Conservation (phyloP, 2,113 vertebrate genomes). For the Xiphias gladius region DNA sequence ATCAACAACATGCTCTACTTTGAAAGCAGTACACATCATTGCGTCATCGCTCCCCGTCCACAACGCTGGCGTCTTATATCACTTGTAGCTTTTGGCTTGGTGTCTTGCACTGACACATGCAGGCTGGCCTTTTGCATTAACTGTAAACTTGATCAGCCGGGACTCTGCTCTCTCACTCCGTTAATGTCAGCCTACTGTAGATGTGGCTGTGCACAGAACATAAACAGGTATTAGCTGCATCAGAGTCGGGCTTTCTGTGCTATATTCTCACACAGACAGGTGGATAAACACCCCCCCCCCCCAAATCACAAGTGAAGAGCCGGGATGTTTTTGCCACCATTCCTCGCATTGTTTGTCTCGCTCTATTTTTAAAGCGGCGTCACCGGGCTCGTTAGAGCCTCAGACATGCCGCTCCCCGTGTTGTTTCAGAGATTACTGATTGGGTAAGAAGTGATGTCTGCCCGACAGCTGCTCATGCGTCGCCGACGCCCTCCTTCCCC, state of each 20-base stretch:
- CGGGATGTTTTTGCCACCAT: slow-evolving; percentile 64
- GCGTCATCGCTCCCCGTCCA: slow-evolving; percentile 6
- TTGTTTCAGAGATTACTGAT: slow-evolving; percentile 71
- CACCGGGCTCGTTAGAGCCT: slow-evolving; percentile 69
- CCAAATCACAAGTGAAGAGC: slow-evolving; percentile 21
- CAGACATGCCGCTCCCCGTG: slow-evolving; percentile 53
- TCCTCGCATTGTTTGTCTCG: slow-evolving; percentile 70
- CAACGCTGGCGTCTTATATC: background rate
- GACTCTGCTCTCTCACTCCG: background rate
- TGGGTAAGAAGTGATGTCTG: slow-evolving; percentile 39
- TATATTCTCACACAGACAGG: slow-evolving; percentile 10
- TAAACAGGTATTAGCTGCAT: slow-evolving; percentile 51
- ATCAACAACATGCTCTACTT: background rate
- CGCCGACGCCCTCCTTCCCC: background rate
- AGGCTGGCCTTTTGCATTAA: background rate
- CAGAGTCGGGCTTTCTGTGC: slow-evolving; percentile 1
- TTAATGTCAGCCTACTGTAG: slow-evolving; percentile 11
- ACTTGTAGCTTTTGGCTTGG: slow-evolving; percentile 2
- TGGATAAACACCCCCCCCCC: slow-evolving; percentile 46
- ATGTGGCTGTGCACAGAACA: slow-evolving; percentile 6
- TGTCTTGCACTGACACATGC: background rate
- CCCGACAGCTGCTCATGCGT: slow-evolving; percentile 52
- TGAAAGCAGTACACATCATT: background rate
- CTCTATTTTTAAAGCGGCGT: slow-evolving; percentile 70
- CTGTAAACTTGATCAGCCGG: background rate